Evolutionary conservation across 2,888 invertebrate species (phyloP).

Genomic region (Meta bourneti): DNA sequence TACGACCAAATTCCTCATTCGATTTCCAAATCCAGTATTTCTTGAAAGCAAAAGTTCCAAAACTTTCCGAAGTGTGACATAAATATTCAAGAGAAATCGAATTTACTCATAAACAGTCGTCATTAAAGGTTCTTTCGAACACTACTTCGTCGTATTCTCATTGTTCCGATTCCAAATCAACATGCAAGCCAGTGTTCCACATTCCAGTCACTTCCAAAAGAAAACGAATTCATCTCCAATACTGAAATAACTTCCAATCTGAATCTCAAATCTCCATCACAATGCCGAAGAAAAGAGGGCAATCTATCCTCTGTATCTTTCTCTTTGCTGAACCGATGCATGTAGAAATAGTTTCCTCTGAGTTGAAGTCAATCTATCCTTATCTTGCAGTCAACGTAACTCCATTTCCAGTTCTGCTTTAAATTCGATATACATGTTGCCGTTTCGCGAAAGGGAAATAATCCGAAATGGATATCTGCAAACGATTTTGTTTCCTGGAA

Average conservation of each 20-base stretch:
- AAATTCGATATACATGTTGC: not conserved
- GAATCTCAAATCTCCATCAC: conserved; percentile 25
- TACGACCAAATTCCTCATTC: not conserved
- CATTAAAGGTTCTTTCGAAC: not conserved
- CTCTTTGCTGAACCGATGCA: not conserved
- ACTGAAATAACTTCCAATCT: not conserved
- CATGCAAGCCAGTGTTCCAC: not conserved
- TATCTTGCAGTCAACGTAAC: conserved; percentile 3
- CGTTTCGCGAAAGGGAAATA: not conserved
- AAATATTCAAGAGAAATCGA: not conserved
- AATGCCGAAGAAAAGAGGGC: not conserved
- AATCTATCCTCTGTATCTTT: not conserved
- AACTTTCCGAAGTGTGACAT: not conserved
- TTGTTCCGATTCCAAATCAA: not conserved
- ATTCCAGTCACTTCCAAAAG: not conserved
- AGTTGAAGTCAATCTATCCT: not conserved
- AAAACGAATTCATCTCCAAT: conserved; percentile 9
- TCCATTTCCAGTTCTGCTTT: not conserved
- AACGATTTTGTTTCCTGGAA: not conserved
- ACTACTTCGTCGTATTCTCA: not conserved
- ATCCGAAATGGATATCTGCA: not conserved
- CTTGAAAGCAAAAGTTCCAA: not conserved
- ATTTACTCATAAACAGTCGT: not conserved
- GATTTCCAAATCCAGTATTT: not conserved
- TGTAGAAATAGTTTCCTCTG: conserved; percentile 9